Evolutionary conservation across 2,797 vertebrate species (phyloP), one percentile per base, ranked within the genome.

Genomic region (Luscinia luscinia): DNA sequence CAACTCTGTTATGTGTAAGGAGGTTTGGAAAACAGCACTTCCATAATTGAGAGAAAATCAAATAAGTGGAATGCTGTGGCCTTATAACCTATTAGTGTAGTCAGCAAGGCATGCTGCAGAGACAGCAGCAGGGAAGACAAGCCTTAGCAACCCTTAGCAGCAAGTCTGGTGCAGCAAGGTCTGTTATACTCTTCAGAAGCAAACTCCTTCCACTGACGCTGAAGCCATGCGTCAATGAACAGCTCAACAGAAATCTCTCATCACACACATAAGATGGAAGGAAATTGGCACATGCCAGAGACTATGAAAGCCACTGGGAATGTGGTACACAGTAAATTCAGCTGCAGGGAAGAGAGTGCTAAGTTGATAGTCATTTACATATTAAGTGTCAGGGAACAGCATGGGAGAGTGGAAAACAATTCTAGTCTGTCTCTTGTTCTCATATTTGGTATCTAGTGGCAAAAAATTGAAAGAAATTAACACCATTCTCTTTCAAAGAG

Each of bases 201-300:
- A 51, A 59, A 74, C 13, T n/a, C 49, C 58, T 66, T 43, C 18
- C 59, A 55, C 36, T 49, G 61, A 62, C 17, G 13, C 17, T 41
- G 57, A 67, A 63, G n/a, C 30, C 32, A 40, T 2, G 13, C 11
- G 15, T 48, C 74, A 86, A 22, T 27, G 7, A 63, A 30, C 38
- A 78, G 36, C n/a, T 55, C 68, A 48, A 34, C 0, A 68, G 34
- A 78, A 74, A 67, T 26, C 45, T 84, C 46, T 45, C 54, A 28
- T 52, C 3, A 3, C 28, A 24, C 1, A 27, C 1, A 0, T 16
- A 75, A 57, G 15, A n/a, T 2, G 21, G 21, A 74, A 89, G 43
- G 18, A 41, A 82, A 57, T 1, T 17, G 34, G 67, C 9, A 43
- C 26, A 66, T 62, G 34, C 20, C 23, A 58, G 40, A 38, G 51